phyloP scores from a whole-genome alignment of 1,140 invertebrate species.

The Phortica variegata region DNA sequence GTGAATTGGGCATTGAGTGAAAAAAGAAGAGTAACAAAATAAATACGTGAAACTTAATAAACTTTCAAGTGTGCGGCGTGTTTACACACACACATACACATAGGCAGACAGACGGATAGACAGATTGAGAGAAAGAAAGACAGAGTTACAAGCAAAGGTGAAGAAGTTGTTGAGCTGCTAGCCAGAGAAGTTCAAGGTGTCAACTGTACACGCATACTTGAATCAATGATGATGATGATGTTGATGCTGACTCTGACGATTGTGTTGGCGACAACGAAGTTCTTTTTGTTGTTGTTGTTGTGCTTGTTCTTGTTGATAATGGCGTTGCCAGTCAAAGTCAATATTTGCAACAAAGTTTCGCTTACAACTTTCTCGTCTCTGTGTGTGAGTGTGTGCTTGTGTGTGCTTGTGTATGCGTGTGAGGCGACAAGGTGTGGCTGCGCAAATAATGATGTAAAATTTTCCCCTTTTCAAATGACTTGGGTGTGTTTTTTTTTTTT shows the following conservation, averaged over 20 bases:
- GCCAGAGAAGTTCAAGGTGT: conserved; percentile 45
- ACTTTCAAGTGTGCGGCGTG: conserved; percentile 18
- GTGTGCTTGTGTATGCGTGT: neutral
- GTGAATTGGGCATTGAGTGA: neutral
- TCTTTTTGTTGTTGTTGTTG: conserved; percentile 22
- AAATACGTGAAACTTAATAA: no score
- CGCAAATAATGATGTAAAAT: no score
- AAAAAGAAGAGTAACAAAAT: neutral
- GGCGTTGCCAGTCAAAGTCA: conserved; percentile 29
- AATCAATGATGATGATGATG: no score
- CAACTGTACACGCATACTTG: conserved; percentile 48
- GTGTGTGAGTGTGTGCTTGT: neutral
- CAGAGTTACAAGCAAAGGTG: no score
- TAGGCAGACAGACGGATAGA: conserved; percentile 9
- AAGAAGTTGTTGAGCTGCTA: no score
- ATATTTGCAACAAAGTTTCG: conserved; percentile 46
- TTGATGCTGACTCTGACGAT: conserved; percentile 25
- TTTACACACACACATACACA: no score
- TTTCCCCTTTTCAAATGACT: neutral
- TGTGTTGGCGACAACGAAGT: conserved; percentile 1
- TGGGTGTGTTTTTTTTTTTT: conserved; percentile 2
- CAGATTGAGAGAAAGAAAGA: no score
- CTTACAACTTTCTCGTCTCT: conserved; percentile 28
- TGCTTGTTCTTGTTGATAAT: no score
- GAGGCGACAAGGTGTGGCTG: no score